These are phyloP conservation scores for Brevimyrus niger DNA, from an alignment of 2,113 vertebrate genomes.

Conservation along the genomic window DNA sequence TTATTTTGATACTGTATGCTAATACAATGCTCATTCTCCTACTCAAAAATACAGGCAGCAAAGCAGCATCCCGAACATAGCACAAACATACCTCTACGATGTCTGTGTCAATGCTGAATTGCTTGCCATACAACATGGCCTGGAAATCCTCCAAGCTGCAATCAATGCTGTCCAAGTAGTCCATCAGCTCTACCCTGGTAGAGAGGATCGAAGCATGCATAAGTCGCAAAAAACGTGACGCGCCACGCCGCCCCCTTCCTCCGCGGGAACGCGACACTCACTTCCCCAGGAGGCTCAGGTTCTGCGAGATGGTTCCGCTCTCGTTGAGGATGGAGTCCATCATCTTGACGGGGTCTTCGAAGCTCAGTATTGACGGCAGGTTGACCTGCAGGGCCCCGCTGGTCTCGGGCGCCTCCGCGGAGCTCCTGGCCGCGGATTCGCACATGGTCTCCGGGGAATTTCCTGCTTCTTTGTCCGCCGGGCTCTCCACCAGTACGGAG, in stretches of 20 bases:
- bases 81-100: conserved; percentile 62
- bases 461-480: conserved; percentile 27
- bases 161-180: conserved; percentile 96
- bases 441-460: not conserved
- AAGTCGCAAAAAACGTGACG: not conserved
- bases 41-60: not conserved
- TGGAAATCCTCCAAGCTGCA: conserved; percentile 97
- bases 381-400: conserved; percentile 74
- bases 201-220: not conserved
- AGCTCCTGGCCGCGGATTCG: conserved; percentile 12
- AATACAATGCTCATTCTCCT: not conserved
- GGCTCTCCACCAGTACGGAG: conserved; percentile 39
- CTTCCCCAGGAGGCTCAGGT: conserved; percentile 94
- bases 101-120: conserved; percentile 81
- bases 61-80: not conserved
- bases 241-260: no score
- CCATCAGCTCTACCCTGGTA: conserved; percentile 85
- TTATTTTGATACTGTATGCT: no score
- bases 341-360: conserved; percentile 86
- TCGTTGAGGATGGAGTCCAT: conserved; percentile 96
- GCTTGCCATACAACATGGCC: conserved; percentile 86
- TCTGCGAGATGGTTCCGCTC: conserved; percentile 78
- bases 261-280: conserved; percentile 51
- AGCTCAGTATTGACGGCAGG: conserved; percentile 60
- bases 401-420: conserved; percentile 46